Percentiles rank a stretch among this genome's conserved stretches.
Conservation (phyloP, 2,113 vertebrate genomes). For the Electrona antarctica region DNA sequence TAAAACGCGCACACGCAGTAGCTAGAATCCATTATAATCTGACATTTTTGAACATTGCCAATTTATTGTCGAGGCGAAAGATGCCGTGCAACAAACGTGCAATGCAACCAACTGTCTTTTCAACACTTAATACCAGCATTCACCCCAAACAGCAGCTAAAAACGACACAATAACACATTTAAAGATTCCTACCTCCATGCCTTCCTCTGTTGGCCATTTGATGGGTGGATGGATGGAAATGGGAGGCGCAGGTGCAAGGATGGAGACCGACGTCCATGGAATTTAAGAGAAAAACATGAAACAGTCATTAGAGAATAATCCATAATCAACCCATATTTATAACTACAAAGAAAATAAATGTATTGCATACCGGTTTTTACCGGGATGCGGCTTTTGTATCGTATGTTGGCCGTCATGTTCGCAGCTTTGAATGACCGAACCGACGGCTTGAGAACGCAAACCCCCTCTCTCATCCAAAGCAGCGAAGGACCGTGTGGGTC, state of each 20-base stretch:
- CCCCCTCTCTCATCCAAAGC: slow-evolving; percentile 24
- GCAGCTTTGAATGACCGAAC: slow-evolving; percentile 36
- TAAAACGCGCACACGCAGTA: neutral
- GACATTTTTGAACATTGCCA: neutral
- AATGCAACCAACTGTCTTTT: no score
- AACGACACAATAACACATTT: neutral
- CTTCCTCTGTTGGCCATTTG: slow-evolving; percentile 72
- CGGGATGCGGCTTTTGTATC: slow-evolving; percentile 91
- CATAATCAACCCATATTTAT: neutral
- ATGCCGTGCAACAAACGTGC: neutral
- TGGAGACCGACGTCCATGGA: slow-evolving; percentile 65
- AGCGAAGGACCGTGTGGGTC: neutral
- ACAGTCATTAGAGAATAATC: slow-evolving; percentile 25
- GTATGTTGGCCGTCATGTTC: slow-evolving; percentile 89
- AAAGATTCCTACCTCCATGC: slow-evolving; percentile 66
- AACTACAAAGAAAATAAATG: neutral
- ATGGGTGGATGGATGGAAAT: slow-evolving; percentile 46
- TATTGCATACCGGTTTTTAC: slow-evolving; percentile 87
- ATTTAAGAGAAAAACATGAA: slow-evolving; percentile 40
- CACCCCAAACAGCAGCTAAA: neutral
- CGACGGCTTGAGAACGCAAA: slow-evolving; percentile 48
- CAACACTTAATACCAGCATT: no score
- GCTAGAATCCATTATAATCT: neutral
- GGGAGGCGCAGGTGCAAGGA: slow-evolving; percentile 74
- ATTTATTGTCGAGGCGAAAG: neutral